Base-by-base conservation (phyloP, 2,888 invertebrate species). In the Escarpia spicata region DNA sequence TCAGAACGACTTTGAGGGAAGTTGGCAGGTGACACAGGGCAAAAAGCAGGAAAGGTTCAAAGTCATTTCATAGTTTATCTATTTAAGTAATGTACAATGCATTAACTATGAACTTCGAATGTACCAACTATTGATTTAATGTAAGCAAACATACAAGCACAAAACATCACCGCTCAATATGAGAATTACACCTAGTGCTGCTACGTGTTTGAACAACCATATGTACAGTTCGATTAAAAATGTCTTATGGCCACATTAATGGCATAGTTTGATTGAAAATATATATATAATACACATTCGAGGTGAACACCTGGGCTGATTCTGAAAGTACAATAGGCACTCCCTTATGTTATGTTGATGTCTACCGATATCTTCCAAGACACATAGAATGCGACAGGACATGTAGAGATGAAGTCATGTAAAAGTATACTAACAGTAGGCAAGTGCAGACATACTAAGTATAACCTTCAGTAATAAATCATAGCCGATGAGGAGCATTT, bases 121-220 rank as follows among this genome's bases (percentile, higher is more conserved):
- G 75, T 75, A 75, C 6, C 19, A 75, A 75, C 75, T 75, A 60
- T 75, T 26, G 75, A 75, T 75, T 75, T 75, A 75, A 75, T 75
- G 26, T 75, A 75, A 75, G 75, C 75, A 75, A 75, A 75, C 26
- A 75, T 75, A n/a, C 75, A 75, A 75, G 75, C 75, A 75, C 26
- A 75, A 75, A 75, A 75, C 75, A 75, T 26, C 75, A 75, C 75
- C n/a, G 75, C 75, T 75, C 75, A 75, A 75, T 75, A 75, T 75
- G 75, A 75, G 75, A 75, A 75, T 75, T 26, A 75, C 26, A n/a
- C 26, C 26, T 26, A 75, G 75, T 75, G 75, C 75, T 75, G 75
- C 75, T 75, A n/a, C 26, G 26, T 52, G 8, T 15, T 75, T 75
- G 75, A 75, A 75, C 60, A 75, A 75, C 52, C 52, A 12, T 26